Conservation (phyloP, 2,888 invertebrate species). For the Hyposoter dolosus region DNA sequence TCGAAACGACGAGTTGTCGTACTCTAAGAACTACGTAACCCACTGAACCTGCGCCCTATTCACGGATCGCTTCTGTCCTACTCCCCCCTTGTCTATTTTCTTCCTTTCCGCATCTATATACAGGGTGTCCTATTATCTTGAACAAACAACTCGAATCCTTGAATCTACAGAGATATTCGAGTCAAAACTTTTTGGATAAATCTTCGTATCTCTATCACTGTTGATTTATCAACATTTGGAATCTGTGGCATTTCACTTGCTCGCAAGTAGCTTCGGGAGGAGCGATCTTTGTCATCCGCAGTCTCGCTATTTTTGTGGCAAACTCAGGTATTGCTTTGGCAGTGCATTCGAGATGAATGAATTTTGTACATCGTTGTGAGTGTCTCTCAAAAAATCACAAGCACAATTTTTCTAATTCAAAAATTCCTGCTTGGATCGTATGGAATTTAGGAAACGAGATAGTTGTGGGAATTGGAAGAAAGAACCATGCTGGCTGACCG, state of each 20-base stretch:
- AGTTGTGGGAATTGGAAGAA: not conserved
- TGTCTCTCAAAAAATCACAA: no score
- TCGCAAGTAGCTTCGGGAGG: not conserved
- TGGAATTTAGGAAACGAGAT: not conserved
- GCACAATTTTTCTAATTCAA: no score
- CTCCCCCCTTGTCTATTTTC: constrained; percentile 26
- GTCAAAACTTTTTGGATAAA: not conserved
- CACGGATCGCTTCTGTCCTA: constrained; percentile 35
- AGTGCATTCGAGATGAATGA: not conserved
- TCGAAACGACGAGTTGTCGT: constrained; percentile 7
- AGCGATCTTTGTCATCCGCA: not conserved
- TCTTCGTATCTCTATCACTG: not conserved
- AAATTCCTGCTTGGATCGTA: no score
- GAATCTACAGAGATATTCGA: not conserved
- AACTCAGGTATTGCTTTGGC: not conserved
- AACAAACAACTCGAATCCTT: not conserved
- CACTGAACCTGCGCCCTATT: constrained; percentile 54
- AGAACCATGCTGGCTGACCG: not conserved
- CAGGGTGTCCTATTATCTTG: not conserved
- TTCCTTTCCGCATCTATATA: not conserved
- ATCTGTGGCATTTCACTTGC: not conserved
- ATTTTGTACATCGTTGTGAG: no score
- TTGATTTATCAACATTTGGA: not conserved
- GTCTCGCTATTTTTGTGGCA: not conserved
- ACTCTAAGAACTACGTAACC: constrained; percentile 4